Evolutionary conservation across 2,797 vertebrate species (phyloP), one percentile per base, ranked within the genome.

Genomic region (Enoplosus armatus): DNA sequence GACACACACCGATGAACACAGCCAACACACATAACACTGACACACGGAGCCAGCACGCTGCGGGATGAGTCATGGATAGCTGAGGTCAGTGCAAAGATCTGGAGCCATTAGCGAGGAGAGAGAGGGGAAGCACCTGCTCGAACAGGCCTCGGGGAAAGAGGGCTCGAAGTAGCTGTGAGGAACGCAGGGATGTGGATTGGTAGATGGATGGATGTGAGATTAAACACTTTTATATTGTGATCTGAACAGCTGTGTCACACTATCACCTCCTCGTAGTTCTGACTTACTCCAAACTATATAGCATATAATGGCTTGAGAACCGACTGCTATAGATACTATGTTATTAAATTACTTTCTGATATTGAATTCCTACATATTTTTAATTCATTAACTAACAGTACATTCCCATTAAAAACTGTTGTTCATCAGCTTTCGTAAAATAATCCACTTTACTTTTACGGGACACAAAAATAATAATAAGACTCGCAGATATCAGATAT

Each of bases 41-140:
- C 72, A 39, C 50, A 33, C 22, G 56, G 60, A 90, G 85, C 89
- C 88, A 83, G 82, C 61, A 45, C n/a, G 24, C 67, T 63, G 78
- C 66, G 43, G 75, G 83, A 85, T 95, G 93, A 95, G 90, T 94
- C 92, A 92, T 61, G 80, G 85, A 82, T 89, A 82, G 83, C 83
- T 92, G 92, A 93, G 90, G 90, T 93, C 92, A 91, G 85, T 37
- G 82, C 64, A 75, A 45, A 91, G 88, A 85, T 91, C 88, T 79
- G 48, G 67, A 86, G 73, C 89, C 85, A 60, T 87, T 82, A 83
- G 73, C 3, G 61, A 84, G 76, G 41, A 76, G 39, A 75, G 54
- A 85, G 87, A 92, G n/a, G 70, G 70, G 68, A 88, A 90, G 89
- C 92, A 93, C 89, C 91, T 93, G 91, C 88, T 89, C 8, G 1